Base-by-base conservation (phyloP, 2,797 vertebrate species). In the Coendou prehensilis region DNA sequence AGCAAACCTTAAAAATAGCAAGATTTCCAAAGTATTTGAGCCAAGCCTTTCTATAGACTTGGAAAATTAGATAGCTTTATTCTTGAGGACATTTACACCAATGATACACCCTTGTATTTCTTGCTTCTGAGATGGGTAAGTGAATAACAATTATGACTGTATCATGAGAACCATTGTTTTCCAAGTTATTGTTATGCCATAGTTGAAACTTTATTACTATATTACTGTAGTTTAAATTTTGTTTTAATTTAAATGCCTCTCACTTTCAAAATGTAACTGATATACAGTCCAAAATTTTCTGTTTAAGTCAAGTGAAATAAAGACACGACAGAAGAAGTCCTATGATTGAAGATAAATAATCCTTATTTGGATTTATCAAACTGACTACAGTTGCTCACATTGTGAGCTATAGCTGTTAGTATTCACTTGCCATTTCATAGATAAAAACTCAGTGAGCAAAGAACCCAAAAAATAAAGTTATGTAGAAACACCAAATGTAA, bases 191-290 rank as follows among this genome's bases (percentile, higher is more conserved):
- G 26, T 6, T n/a, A 14, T 85, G 75, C 33, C 47, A 86, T 33
- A 92, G 67, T 15, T 91, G n/a, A 41, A 59, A 81, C 17, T 61
- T 61, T 57, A 78, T 92, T 50, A 45, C 54, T 67, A 69, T 14
- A 73, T 9, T 57, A 15, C 6, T 94, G 54, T 96, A 33, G 22
- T 81, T 45, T 76, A 93, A 47, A 69, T 93, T 96, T 78, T 81
- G 47, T 81, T 78, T 67, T 56, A 80, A 80, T 59, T 96, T 90
- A 84, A 89, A 57, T 26, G 33, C 14, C 54, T 76, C 41, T 87
- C 50, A 30, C 2, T 23, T 75, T 41, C 86, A 57, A 63, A 75
- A 37, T 82, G 86, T 76, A 59, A 83, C 76, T 81, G 64, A 41
- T 23, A 5, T 2, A 22, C 2, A 71, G 11, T 45, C 9, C 61